Evolutionary conservation across 2,797 vertebrate genomes (phyloP).

Genomic region (Clamator glandarius): DNA sequence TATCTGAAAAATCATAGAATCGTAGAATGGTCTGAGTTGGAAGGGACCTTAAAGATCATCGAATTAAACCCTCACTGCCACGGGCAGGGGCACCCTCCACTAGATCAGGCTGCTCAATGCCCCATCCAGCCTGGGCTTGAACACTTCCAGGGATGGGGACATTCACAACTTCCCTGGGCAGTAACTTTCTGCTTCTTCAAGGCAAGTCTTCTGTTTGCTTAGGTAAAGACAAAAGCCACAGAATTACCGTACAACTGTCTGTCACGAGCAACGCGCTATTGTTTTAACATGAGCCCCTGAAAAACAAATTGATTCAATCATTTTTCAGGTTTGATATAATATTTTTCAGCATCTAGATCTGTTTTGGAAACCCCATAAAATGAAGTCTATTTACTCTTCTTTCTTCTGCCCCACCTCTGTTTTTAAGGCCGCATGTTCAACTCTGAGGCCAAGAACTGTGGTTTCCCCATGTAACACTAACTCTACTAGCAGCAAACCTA

Average conservation of each 20-base stretch:
- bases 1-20: not conserved
- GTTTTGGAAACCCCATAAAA: not conserved
- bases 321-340: not conserved
- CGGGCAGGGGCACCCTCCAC: too few species aligned
- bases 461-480: slow-evolving; percentile 31
- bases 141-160: too few species aligned
- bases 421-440: slow-evolving; percentile 19
- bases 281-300: not conserved
- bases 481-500: not conserved
- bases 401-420: not conserved
- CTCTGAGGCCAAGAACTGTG: not conserved
- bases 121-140: too few species aligned
- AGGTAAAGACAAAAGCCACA: not conserved
- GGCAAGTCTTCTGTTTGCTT: not conserved
- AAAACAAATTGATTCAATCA: not conserved
- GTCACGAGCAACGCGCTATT: not conserved
- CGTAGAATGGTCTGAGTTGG: too few species aligned
- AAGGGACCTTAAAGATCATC: too few species aligned
- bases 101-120: too few species aligned
- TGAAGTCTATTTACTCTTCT: slow-evolving; percentile 1
- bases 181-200: not conserved
- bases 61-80: too few species aligned
- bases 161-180: too few species aligned
- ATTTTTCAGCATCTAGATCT: not conserved
- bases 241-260: not conserved